Evolutionary conservation across 2,888 invertebrate genomes (phyloP), one percentile per base, ranked within the genome.

Genomic region (Carpatolechia fugitivella): DNA sequence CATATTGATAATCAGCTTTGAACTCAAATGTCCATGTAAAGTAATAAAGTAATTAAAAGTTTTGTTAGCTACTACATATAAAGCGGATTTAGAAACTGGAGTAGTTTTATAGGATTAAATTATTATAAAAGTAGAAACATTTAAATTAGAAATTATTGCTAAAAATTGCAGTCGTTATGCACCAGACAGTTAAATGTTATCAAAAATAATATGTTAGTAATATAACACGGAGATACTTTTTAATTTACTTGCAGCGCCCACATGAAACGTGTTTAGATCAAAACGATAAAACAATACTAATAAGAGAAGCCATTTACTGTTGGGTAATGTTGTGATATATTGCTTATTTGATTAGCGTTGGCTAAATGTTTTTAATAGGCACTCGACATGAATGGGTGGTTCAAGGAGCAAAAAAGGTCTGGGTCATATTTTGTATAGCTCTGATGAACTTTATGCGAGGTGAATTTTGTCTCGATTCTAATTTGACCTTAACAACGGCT

Each of bases 371-470:
- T 54, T 56, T 48, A 58, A 58, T 54, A 52, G 29, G 41, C 36
- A 55, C 58, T 56, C 54, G 55, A 58, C 58, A 58, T 59, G 61
- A 66, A 60, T 58, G 61, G 68, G 66, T 67, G 61, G 68, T 68
- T 68, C 69, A 70, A 70, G 65, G 68, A 63, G 58, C 50, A 55
- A 57, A 61, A 74, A 78, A 80, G 78, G 76, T 82, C 80, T 78
- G 63, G 77, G 78, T 74, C 75, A 68, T 40, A 18, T 46, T 51
- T 69, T 71, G 24, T 63, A 61, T 62, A 68, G 66, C 58, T 59
- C 52, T 51, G 68, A 68, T 76, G 75, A 77, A 76, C 74, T 78
- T 77, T 74, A 68, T 69, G 74, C 77, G 78, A 82, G 80, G 79
- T 81, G 77, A 82, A 76, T 80, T 70, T 49, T 56, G 41, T 30